These are phyloP conservation scores for Drosophila atroscutellata DNA, from an alignment of 2,888 invertebrate genomes.

Conservation along the genomic window DNA sequence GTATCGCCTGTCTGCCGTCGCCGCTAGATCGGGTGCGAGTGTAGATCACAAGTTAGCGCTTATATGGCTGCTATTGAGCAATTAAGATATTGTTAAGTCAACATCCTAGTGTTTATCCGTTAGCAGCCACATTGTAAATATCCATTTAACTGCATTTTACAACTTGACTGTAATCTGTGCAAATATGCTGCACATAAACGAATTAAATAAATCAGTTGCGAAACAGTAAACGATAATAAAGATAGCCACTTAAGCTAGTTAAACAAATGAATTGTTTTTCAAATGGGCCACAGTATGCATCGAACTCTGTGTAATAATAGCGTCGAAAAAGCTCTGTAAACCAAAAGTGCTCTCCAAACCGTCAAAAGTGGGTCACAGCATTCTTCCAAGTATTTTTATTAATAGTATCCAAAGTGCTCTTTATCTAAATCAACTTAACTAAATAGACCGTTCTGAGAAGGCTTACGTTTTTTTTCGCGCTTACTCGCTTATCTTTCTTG, in stretches of 20 bases:
- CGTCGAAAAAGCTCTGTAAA: neutral
- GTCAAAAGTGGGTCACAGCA: too few relatives aligned
- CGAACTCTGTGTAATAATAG: neutral
- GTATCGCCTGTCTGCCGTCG: neutral
- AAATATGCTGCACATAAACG: constrained; percentile 18
- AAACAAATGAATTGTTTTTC: neutral
- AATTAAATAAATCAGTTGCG: constrained; percentile 15
- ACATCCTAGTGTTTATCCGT: constrained; percentile 32
- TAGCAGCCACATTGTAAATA: constrained; percentile 27
- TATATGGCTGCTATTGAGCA: constrained; percentile 27
- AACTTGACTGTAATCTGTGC: constrained; percentile 18
- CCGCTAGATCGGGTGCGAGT: constrained; percentile 26
- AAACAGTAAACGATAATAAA: constrained; percentile 13
- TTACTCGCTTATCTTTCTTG: neutral
- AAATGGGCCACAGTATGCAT: constrained; percentile 1
- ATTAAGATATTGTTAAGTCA: constrained; percentile 39
- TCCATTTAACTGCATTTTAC: constrained; percentile 23
- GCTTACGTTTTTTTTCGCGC: neutral
- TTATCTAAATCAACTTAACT: neutral
- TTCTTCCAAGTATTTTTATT: neutral
- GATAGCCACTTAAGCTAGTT: neutral
- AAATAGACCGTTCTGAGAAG: neutral
- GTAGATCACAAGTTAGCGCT: constrained; percentile 14
- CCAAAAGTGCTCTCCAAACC: neutral
- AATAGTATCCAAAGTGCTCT: neutral